phyloP scores from a whole-genome alignment of 2,888 invertebrate genomes.

The Oxycera nigricornis region DNA sequence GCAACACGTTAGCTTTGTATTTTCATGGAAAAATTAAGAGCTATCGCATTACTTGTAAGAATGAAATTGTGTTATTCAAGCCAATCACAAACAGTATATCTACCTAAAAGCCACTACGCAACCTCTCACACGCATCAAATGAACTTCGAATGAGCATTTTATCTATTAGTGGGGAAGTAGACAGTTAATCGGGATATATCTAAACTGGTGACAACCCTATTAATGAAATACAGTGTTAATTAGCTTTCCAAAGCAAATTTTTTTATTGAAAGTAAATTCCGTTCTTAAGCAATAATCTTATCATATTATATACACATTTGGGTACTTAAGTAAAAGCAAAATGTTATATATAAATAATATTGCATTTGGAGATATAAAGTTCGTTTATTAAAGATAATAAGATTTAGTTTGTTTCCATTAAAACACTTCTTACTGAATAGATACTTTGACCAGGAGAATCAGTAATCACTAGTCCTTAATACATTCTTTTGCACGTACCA shows the following conservation, averaged over 20 bases:
- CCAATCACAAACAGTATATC: no score
- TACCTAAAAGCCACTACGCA: no score
- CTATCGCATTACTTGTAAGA: no score
- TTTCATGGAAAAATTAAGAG: no score
- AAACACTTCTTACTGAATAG: slow-evolving; percentile 34
- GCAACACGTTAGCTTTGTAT: no score
- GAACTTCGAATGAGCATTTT: no score
- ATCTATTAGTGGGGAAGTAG: not conserved
- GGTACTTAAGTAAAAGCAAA: slow-evolving; percentile 28
- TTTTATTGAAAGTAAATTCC: slow-evolving; percentile 21
- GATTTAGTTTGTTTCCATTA: not conserved
- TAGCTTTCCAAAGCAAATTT: not conserved
- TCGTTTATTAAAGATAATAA: slow-evolving; percentile 7
- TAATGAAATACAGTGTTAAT: slow-evolving; percentile 32
- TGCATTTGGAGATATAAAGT: slow-evolving; percentile 28
- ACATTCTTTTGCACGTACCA: not conserved
- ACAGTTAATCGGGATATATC: not conserved
- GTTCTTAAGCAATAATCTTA: slow-evolving; percentile 9
- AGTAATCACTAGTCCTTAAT: slow-evolving; percentile 5
- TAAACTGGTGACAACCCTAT: not conserved
- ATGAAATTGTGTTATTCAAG: no score
- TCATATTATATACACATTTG: slow-evolving; percentile 12
- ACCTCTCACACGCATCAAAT: no score
- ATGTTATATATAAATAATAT: slow-evolving; percentile 36
- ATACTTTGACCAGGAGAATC: slow-evolving; percentile 7